Conservation (phyloP, 2,113 vertebrate genomes). For the Heterochromis multidens region DNA sequence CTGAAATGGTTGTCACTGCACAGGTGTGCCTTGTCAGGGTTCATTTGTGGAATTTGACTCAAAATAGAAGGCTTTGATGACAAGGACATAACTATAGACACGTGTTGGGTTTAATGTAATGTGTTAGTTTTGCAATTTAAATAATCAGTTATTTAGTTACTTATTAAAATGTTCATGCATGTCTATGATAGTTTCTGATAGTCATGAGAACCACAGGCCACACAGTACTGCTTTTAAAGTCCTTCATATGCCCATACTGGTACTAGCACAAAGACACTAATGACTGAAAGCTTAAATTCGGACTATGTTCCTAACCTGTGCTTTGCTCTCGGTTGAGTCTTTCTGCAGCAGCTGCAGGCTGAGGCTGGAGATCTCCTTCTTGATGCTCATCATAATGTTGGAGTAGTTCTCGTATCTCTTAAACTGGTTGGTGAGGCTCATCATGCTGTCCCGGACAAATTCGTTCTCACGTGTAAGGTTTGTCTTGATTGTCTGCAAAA, state of each 20-base stretch:
- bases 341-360: slow-evolving; percentile 94
- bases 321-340: slow-evolving; percentile 79
- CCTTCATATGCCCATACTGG: background rate
- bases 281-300: background rate
- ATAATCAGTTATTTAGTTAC: background rate
- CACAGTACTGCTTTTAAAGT: accelerated
- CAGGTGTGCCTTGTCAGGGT: too few relatives aligned
- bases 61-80: background rate
- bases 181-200: too few relatives aligned
- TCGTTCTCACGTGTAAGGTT: slow-evolving; percentile 93
- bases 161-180: too few relatives aligned
- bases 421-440: slow-evolving; percentile 86
- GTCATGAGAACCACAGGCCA: background rate
- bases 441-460: slow-evolving; percentile 88
- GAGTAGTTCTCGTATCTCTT: slow-evolving; percentile 92
- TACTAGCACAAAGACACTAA: background rate
- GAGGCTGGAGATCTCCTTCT: slow-evolving; percentile 93
- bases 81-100: background rate
- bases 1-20: too few relatives aligned
- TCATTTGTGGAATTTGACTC: too few relatives aligned
- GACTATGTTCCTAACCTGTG: slow-evolving; percentile 75
- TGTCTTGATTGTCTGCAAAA: slow-evolving; percentile 87
- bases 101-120: background rate
- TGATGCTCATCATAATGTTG: slow-evolving; percentile 92
- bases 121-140: background rate